Conservation (phyloP, 1,140 invertebrate genomes). For the Saccostrea echinata region DNA sequence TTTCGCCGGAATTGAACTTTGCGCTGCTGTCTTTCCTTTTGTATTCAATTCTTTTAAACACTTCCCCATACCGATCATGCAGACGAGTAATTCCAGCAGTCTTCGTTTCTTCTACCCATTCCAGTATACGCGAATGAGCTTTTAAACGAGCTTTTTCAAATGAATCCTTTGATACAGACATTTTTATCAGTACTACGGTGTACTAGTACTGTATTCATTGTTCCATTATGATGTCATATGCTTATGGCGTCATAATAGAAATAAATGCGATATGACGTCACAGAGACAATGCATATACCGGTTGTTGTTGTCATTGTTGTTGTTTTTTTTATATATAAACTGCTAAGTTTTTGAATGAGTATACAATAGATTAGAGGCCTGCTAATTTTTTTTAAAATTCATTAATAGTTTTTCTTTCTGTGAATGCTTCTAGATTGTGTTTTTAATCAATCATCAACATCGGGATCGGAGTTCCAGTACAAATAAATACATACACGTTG, state of each 20-base stretch:
- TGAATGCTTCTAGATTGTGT: too few relatives aligned
- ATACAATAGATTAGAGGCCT: too few relatives aligned
- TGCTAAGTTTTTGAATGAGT: too few relatives aligned
- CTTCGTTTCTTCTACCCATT: conserved; percentile 51
- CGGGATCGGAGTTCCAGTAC: too few relatives aligned
- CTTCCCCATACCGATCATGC: conserved; percentile 48
- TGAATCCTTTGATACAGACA: conserved; percentile 35
- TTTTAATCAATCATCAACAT: too few relatives aligned
- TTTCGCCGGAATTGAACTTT: neutral
- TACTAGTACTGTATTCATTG: conserved; percentile 13
- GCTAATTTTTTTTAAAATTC: too few relatives aligned
- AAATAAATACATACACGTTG: too few relatives aligned
- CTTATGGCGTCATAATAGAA: conserved; percentile 13
- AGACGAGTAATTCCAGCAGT: conserved; percentile 51
- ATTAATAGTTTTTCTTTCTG: too few relatives aligned
- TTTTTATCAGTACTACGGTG: neutral
- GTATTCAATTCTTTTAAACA: conserved; percentile 54
- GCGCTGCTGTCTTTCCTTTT: conserved; percentile 2
- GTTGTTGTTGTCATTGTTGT: too few relatives aligned
- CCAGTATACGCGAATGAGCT: conserved; percentile 50
- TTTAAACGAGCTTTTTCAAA: conserved; percentile 38
- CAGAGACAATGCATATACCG: too few relatives aligned
- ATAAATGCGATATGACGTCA: too few relatives aligned
- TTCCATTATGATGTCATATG: neutral
- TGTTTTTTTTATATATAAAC: too few relatives aligned